phyloP scores from a whole-genome alignment of 1,140 invertebrate genomes.

The Drosophila grimshawi region DNA sequence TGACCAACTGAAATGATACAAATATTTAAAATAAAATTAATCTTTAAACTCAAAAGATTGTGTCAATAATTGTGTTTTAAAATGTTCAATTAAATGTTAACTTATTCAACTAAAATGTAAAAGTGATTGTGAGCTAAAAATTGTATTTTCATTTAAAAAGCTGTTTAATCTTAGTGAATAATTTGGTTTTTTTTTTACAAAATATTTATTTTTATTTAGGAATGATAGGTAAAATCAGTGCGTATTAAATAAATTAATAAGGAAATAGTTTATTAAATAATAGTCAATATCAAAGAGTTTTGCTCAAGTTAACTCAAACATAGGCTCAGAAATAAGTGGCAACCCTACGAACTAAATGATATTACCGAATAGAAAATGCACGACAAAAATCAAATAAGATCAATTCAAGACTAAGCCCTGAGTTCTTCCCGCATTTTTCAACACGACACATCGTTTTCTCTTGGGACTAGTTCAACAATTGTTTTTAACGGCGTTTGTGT shows the following conservation, averaged over 20 bases:
- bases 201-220: not conserved
- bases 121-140: not conserved
- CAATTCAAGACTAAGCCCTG: not conserved
- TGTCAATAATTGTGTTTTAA: too few relatives aligned
- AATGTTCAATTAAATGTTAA: not conserved
- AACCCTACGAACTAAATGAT: slow-evolving; percentile 4
- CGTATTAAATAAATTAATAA: too few relatives aligned
- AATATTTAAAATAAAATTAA: not conserved
- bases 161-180: not conserved
- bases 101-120: not conserved
- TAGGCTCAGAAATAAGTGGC: not conserved
- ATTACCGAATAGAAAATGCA: not conserved
- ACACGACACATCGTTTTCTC: not conserved
- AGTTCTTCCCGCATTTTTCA: not conserved
- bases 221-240: too few relatives aligned
- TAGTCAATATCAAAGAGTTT: too few relatives aligned
- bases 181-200: not conserved
- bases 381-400: slow-evolving; percentile 15
- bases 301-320: not conserved
- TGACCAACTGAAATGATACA: slow-evolving; percentile 8
- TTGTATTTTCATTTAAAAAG: not conserved
- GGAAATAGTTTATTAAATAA: too few relatives aligned
- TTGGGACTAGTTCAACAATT: slow-evolving; percentile 18
- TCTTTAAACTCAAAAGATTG: not conserved
- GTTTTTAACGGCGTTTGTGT: slow-evolving; percentile 20